Conservation (phyloP, 2,113 vertebrate species). For the Columba janthina region DNA sequence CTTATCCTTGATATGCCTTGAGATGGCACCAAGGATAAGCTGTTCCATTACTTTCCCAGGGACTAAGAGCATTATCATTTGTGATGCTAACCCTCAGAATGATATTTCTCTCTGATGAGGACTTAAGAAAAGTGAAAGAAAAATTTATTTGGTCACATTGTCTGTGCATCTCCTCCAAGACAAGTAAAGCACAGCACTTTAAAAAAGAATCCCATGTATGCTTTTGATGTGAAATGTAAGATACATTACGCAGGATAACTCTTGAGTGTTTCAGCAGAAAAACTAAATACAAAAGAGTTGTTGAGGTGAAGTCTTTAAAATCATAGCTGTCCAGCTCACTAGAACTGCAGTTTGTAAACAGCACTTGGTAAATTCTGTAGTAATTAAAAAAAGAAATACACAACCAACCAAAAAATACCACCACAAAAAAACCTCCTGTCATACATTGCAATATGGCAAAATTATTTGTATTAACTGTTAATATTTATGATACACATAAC, state of each 20-base stretch:
- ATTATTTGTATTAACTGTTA: not conserved
- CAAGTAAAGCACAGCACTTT: not conserved
- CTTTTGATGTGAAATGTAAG: not conserved
- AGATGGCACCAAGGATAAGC: too few relatives aligned
- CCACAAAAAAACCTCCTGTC: accelerated
- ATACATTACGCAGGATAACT: not conserved
- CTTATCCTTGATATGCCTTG: too few relatives aligned
- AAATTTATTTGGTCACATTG: not conserved
- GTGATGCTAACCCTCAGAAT: not conserved
- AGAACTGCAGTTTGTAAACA: not conserved
- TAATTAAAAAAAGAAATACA: not conserved
- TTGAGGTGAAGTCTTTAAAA: not conserved
- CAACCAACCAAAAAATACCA: not conserved
- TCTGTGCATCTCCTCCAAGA: not conserved
- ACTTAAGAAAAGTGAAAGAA: not conserved
- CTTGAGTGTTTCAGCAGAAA: not conserved
- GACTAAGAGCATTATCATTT: not conserved
- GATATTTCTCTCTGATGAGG: not conserved
- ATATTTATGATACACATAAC: not conserved
- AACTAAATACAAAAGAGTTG: not conserved
- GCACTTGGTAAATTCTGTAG: not conserved
- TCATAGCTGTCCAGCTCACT: not conserved
- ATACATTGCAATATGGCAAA: not conserved
- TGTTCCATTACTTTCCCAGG: too few relatives aligned
- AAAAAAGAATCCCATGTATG: accelerated